These are phyloP conservation scores for Camptogramma bilineatum DNA, from an alignment of 2,888 invertebrate genomes.

Conservation along the genomic window DNA sequence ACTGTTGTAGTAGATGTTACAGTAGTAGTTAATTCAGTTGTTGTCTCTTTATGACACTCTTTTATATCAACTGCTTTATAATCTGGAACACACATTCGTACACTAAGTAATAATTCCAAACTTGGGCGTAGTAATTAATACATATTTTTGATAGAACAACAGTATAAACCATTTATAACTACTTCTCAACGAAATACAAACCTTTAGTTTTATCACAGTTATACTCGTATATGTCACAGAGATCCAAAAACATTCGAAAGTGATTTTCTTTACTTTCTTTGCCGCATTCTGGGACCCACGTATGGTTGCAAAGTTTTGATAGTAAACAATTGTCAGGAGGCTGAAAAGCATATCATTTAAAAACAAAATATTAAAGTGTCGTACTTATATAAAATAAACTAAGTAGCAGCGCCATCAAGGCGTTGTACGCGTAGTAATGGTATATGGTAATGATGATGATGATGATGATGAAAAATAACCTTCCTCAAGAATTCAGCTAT, in stretches of 20 bases:
- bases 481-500: too few relatives aligned
- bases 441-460: too few relatives aligned
- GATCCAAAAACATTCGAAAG: constrained; percentile 60
- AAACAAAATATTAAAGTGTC: too few relatives aligned
- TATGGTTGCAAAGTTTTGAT: constrained; percentile 66
- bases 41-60: constrained; percentile 24
- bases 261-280: constrained; percentile 42
- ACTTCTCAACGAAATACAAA: constrained; percentile 40
- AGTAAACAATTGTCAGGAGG: constrained; percentile 53
- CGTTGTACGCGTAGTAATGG: too few relatives aligned
- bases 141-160: too few relatives aligned
- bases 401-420: too few relatives aligned
- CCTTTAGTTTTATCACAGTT: constrained; percentile 65
- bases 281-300: constrained; percentile 59
- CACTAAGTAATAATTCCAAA: neutral
- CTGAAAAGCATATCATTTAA: constrained; percentile 52
- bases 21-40: constrained; percentile 17
- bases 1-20: constrained; percentile 16
- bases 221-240: constrained; percentile 68
- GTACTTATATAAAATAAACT: too few relatives aligned
- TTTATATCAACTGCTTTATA: constrained; percentile 23
- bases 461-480: too few relatives aligned
- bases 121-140: too few relatives aligned
- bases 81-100: constrained; percentile 27
- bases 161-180: neutral